These are phyloP conservation scores for Thripadectes ignobilis DNA, from an alignment of 2,797 vertebrate genomes.

Conservation along the genomic window DNA sequence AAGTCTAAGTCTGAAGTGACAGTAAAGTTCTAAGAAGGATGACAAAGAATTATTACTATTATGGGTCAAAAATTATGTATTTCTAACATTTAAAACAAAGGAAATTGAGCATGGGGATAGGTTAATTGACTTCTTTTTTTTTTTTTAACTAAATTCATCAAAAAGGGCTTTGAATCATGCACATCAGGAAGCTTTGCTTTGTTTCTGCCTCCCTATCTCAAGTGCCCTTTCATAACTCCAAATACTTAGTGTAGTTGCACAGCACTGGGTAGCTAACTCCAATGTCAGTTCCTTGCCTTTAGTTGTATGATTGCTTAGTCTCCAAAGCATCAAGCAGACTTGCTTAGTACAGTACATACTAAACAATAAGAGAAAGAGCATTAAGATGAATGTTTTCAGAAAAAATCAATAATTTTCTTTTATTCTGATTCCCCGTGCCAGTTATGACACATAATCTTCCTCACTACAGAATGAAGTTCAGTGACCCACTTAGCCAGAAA, in stretches of 20 bases:
- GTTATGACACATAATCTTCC: neutral
- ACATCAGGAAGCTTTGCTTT: neutral
- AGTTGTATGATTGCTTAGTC: neutral
- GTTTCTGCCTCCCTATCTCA: neutral
- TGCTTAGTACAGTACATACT: neutral
- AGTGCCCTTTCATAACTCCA: neutral
- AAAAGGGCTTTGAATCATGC: neutral
- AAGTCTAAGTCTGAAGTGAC: neutral
- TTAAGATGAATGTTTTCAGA: neutral
- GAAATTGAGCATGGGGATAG: neutral
- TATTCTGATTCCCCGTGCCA: neutral
- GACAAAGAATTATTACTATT: neutral
- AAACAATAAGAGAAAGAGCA: neutral
- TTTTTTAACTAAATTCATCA: neutral
- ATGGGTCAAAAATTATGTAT: neutral
- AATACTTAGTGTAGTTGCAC: neutral
- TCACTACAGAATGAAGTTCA: neutral
- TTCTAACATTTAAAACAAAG: neutral
- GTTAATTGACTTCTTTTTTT: neutral
- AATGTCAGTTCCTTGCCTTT: neutral
- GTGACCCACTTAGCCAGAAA: neutral
- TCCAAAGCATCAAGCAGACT: neutral
- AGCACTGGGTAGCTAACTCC: neutral
- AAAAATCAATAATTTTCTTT: neutral
- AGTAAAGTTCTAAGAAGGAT: neutral